A percentile compares a stretch with the other conserved stretches of the same genome.
These are phyloP conservation scores for Edolisoma coerulescens DNA, from an alignment of 2,113 vertebrate species.

Conservation along the genomic window DNA sequence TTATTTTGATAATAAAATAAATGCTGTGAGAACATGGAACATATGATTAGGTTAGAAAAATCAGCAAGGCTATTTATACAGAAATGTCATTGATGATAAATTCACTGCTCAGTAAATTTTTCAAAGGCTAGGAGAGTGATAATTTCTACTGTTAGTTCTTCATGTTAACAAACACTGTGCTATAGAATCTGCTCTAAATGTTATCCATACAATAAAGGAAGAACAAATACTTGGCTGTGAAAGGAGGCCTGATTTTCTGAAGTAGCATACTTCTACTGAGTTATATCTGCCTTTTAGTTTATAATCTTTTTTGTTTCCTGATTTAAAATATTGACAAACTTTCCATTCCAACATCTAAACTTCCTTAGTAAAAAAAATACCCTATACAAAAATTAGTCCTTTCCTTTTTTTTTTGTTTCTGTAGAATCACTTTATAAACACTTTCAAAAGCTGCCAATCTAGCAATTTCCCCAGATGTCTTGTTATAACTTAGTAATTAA, in stretches of 20 bases:
- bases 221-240: background rate
- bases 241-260: background rate
- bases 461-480: constrained; percentile 12
- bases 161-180: background rate
- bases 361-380: background rate
- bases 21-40: background rate
- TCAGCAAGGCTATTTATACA: background rate
- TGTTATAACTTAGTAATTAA: constrained; percentile 48
- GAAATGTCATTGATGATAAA: background rate
- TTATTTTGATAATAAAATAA: background rate
- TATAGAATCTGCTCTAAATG: background rate
- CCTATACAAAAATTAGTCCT: background rate
- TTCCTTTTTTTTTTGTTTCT: background rate
- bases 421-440: background rate
- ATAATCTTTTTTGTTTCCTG: background rate
- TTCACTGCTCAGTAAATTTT: background rate
- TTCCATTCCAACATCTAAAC: background rate
- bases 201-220: background rate
- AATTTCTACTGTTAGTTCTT: background rate
- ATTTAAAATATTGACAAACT: background rate
- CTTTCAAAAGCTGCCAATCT: constrained; percentile 27
- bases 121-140: background rate
- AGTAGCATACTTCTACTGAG: background rate
- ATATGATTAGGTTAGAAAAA: background rate
- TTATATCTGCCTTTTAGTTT: background rate